Evolutionary conservation across 53 echinoderm and acorn worm species (phyloP).

Genomic region (Stichopus horrens): DNA sequence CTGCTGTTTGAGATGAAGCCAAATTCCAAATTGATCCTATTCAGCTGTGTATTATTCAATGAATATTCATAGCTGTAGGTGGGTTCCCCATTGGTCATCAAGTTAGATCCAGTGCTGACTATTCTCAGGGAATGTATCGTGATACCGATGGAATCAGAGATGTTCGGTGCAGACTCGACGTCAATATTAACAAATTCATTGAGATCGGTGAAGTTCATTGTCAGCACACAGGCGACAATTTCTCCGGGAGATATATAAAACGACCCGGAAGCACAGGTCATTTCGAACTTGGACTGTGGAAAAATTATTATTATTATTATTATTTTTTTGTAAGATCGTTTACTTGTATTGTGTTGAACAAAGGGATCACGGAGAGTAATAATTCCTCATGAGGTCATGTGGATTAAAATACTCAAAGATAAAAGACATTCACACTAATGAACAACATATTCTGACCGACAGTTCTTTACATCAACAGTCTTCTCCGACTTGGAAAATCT

Average conservation of each 20-base stretch:
- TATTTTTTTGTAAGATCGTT: too few relatives aligned
- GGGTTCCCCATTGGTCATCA: background rate
- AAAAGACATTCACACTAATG: too few relatives aligned
- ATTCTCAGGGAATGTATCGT: conserved; percentile 42
- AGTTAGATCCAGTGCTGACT: conserved; percentile 46
- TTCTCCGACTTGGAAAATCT: too few relatives aligned
- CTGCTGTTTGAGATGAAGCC: conserved; percentile 51
- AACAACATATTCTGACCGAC: too few relatives aligned
- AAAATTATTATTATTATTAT: too few relatives aligned
- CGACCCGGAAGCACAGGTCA: conserved; percentile 47
- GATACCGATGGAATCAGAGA: conserved; percentile 55
- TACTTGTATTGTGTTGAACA: too few relatives aligned
- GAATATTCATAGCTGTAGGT: conserved; percentile 24
- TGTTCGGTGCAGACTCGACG: conserved; percentile 60
- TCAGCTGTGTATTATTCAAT: conserved; percentile 53
- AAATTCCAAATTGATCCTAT: conserved; percentile 51
- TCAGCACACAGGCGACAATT: conserved; percentile 56
- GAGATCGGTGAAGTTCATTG: conserved; percentile 60
- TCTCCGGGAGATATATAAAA: conserved; percentile 58
- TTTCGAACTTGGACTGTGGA: conserved; percentile 3
- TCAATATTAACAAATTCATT: conserved; percentile 49
- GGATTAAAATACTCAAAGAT: too few relatives aligned
- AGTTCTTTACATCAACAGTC: too few relatives aligned
- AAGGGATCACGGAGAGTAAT: too few relatives aligned
- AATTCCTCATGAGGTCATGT: too few relatives aligned